Base-by-base conservation (phyloP, 2,113 vertebrate species). In the Rhizomys pruinosus region DNA sequence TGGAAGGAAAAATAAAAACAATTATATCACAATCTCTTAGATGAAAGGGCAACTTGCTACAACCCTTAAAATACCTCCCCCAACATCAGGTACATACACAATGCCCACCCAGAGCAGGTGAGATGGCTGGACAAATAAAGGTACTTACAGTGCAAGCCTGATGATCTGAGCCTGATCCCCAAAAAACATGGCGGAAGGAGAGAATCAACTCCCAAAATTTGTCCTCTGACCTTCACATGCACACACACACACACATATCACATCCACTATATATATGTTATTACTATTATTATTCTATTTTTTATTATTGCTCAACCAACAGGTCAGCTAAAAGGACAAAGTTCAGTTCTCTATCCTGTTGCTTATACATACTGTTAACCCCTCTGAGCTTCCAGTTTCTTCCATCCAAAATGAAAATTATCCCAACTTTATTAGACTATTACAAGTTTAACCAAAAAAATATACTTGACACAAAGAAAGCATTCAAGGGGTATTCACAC, bases 361-460 rank as follows among this genome's bases (percentile, higher is more conserved):
- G 8, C 25, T 44, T 39, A 55, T 23, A 64, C 61, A 25, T 61
- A 85, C 44, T 92, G 47, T 47, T 80, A 80, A 61, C 23, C 15
- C 2, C 44, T 94, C 37, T 74, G 3, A 29, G 17, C 25, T 66
- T 90, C 59, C 2, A 2, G 19, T 61, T 84, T 84, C 69, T 92
- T 61, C 63, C 47, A 17, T 44, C 22, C 61, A 80, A 84, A 92
- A 20, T 84, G 32, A 93, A 22, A 32, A 61, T 66, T 39, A n/a
- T 79, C 37, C 39, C 68, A 77, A 68, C 23, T 78, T 74, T 57
- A 16, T 64, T n/a, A 17, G 63, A 81, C 55, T 68, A 10, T 61
- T 77, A 42, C 37, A 84, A 93, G 29, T 59, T 96, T 87, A 91
- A 91, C 71, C 29, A 7, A 91, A 47, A 87, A 17, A 59, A 39